These are phyloP conservation scores for Neogobius melanostomus DNA, from an alignment of 2,113 vertebrate genomes.

Conservation along the genomic window DNA sequence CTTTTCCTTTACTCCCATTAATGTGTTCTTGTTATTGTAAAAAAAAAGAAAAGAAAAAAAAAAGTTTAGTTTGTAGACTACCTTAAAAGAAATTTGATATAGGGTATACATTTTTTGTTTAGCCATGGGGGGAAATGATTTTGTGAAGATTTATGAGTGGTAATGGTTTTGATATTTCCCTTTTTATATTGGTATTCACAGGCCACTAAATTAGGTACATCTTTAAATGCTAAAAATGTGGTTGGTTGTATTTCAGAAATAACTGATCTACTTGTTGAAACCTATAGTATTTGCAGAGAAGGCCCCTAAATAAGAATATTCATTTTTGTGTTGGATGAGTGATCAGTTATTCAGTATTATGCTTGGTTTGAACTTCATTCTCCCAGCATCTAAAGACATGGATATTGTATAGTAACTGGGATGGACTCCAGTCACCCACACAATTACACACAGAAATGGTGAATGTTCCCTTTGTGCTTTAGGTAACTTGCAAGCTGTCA, in stretches of 20 bases:
- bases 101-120: constrained; percentile 44
- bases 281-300: too few species aligned
- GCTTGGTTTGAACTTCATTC: not conserved
- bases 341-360: not conserved
- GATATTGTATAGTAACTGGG: too few species aligned
- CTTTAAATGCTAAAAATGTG: not conserved
- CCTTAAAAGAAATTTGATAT: constrained; percentile 34
- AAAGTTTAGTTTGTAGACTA: constrained; percentile 29
- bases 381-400: too few species aligned
- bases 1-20: constrained; percentile 12
- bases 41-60: constrained; percentile 35
- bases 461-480: too few species aligned
- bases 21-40: constrained; percentile 35
- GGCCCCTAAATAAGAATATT: too few species aligned
- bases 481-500: not conserved
- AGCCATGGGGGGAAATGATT: constrained; percentile 43
- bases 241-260: not conserved
- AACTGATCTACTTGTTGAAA: too few species aligned
- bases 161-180: constrained; percentile 31
- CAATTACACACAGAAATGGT: too few species aligned
- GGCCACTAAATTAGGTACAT: constrained; percentile 35
- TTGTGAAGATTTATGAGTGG: constrained; percentile 52
- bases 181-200: constrained; percentile 34
- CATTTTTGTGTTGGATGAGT: too few species aligned
- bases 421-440: too few species aligned